Evolutionary conservation across 2,888 invertebrate genomes (phyloP).

Genomic region (Phlogophora meticulosa): DNA sequence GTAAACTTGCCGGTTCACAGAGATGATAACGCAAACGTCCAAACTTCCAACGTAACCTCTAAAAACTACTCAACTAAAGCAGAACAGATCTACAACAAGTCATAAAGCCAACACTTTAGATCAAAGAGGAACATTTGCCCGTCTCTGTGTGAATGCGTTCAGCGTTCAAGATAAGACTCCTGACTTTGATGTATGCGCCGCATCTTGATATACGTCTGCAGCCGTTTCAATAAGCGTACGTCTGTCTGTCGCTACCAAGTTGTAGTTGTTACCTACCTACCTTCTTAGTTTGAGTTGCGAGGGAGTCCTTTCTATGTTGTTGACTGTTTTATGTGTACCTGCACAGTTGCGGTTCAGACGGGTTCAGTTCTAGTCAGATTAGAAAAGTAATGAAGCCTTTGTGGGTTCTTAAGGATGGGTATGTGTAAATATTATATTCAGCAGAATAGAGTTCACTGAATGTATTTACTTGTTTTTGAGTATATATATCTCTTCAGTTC

Average conservation of each 20-base stretch:
- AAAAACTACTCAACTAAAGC: slow-evolving; percentile 32
- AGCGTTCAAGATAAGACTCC: slow-evolving; percentile 74
- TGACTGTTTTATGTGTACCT: slow-evolving; percentile 30
- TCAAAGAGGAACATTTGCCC: slow-evolving; percentile 61
- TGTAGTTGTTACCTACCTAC: too few relatives aligned
- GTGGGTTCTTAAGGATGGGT: not conserved
- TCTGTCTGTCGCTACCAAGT: slow-evolving; percentile 67
- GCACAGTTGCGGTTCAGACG: not conserved
- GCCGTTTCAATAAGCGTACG: slow-evolving; percentile 75
- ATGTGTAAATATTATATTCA: not conserved
- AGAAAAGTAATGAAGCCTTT: slow-evolving; percentile 2
- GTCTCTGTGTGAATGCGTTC: slow-evolving; percentile 72
- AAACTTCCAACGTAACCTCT: slow-evolving; percentile 25
- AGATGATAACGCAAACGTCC: slow-evolving; percentile 2
- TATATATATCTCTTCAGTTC: too few relatives aligned
- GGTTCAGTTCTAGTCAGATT: slow-evolving; percentile 7
- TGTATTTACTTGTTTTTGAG: not conserved
- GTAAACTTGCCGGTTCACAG: slow-evolving; percentile 4
- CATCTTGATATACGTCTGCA: slow-evolving; percentile 81
- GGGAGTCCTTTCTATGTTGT: slow-evolving; percentile 48
- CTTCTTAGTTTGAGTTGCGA: slow-evolving; percentile 58
- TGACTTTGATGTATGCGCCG: slow-evolving; percentile 84
- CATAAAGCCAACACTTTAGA: slow-evolving; percentile 61
- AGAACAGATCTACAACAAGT: slow-evolving; percentile 55
- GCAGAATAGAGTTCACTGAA: not conserved